Conservation (phyloP, 2,113 vertebrate species). For the Diglossa brunneiventris region DNA sequence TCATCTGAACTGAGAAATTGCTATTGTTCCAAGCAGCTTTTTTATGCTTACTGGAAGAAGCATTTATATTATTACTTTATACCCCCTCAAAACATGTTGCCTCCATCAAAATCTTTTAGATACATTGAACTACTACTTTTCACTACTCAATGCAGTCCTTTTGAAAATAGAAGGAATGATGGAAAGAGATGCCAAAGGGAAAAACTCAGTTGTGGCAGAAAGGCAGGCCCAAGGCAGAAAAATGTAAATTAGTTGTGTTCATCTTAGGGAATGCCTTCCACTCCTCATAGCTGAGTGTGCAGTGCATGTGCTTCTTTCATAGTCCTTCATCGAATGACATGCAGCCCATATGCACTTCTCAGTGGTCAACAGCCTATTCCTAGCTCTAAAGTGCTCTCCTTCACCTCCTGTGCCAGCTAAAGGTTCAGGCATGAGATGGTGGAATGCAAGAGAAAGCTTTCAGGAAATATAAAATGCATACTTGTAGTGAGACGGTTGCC, state of each 20-base stretch:
- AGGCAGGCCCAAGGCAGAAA: background rate
- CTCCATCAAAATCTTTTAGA: background rate
- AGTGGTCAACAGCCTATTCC: background rate
- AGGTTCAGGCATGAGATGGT: background rate
- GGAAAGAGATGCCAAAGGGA: background rate
- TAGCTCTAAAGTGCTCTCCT: background rate
- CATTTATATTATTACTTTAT: background rate
- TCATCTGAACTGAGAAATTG: background rate
- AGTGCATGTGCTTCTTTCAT: background rate
- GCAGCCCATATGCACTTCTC: background rate
- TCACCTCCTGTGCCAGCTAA: background rate
- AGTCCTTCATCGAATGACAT: background rate
- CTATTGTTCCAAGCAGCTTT: background rate
- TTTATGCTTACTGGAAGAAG: background rate
- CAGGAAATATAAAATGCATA: background rate
- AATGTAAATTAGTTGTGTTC: background rate
- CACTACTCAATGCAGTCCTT: background rate
- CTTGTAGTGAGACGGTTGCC: background rate
- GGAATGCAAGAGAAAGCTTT: background rate
- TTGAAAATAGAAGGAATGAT: background rate
- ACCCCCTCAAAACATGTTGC: background rate
- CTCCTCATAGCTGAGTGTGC: fast-evolving
- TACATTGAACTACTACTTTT: background rate
- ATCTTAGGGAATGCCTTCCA: background rate
- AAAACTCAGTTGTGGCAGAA: background rate